Evolutionary conservation across 2,113 vertebrate genomes (phyloP), one percentile per base, ranked within the genome.

Genomic region (Ibidorhyncha struthersii): DNA sequence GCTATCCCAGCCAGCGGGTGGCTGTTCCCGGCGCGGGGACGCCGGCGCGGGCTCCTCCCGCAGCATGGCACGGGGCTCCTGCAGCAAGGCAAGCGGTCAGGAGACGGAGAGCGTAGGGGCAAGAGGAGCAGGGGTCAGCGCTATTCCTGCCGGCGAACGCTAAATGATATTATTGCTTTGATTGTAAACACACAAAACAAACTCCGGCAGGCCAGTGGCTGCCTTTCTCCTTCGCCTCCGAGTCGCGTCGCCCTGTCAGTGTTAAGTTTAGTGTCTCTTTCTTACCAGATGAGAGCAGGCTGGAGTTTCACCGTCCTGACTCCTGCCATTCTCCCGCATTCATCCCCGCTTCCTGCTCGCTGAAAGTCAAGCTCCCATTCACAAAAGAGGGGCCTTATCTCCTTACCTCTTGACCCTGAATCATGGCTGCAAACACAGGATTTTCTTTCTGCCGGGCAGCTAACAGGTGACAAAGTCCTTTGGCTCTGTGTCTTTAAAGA

Each of bases 261-360:
- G 92, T 63, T 91, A 81, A 74, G 86, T 90, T 87, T 17, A 70
- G 89, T 82, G 87, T 88, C 96, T 95, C 38, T 66, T 56, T 77
- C 98, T 98, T 99, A 99, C 99, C 99, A 98, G 99, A 99, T 98
- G 98, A 89, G 96, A 96, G 78, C 88, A 36, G 98, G 98, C 98
- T 99, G 98, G 98, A 97, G 98, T 99, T 99, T 99, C 99, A 98
- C 89, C 96, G 50, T 89, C 98, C 95, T 47, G 96, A 95, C 98
- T 98, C 96, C 97, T 97, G 98, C 97, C 96, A 61, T 98, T 97
- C 98, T 98, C 97, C 73, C 55, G 88, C 98, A 98, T 99, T 99
- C 98, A 99, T 98, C 79, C 97, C 94, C 91, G 82, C 98, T 99
- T 99, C 98, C 99, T 99, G 98, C 97, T 94, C 94, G 93, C 98